These are phyloP conservation scores for Orthochromis indermauri DNA, from an alignment of 2,113 vertebrate genomes.

Conservation along the genomic window DNA sequence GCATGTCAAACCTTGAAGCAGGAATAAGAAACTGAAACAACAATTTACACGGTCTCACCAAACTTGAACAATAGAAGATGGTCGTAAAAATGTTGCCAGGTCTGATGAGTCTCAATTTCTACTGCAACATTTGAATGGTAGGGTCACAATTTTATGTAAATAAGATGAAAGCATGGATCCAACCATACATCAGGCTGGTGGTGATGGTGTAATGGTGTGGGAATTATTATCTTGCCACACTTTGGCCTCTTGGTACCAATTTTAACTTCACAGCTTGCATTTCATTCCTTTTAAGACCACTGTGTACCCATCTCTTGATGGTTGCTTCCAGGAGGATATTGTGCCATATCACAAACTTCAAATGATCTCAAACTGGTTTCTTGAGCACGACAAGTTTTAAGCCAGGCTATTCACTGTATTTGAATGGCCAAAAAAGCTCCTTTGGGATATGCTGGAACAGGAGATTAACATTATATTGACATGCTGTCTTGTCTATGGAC, in stretches of 20 bases:
- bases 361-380: not conserved
- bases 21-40: not conserved
- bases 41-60: not conserved
- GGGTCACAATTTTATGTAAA: not conserved
- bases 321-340: not conserved
- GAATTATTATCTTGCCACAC: not conserved
- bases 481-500: not conserved
- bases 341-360: not conserved
- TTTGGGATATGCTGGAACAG: not conserved
- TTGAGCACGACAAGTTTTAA: not conserved
- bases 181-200: not conserved
- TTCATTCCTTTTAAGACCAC: not conserved
- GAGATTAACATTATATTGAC: not conserved
- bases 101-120: not conserved
- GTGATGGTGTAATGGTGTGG: not conserved
- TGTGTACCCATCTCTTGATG: not conserved
- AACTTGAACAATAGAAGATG: not conserved
- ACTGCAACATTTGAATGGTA: not conserved
- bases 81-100: not conserved
- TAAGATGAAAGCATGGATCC: not conserved
- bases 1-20: not conserved
- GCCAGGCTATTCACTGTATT: not conserved
- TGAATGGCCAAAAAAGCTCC: not conserved
- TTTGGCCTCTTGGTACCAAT: not conserved
- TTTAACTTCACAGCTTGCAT: not conserved